Percentiles rank a stretch among this genome's conserved stretches.
Evolutionary conservation across 2,113 vertebrate species (phyloP).

Genomic region (Paratilapia polleni): DNA sequence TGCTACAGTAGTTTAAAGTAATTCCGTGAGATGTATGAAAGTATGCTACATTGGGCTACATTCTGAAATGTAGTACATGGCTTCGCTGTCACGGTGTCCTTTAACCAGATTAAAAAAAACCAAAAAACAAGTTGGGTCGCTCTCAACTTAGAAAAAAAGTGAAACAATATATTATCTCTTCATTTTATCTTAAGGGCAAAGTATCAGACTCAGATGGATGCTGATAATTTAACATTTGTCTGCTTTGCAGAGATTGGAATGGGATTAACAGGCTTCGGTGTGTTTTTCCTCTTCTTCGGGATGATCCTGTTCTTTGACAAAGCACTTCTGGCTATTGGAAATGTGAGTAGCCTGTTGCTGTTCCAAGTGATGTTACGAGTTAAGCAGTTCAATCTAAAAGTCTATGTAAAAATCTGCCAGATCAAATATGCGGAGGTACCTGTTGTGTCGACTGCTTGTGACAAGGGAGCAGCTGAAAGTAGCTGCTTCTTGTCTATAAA

Average conservation of each 20-base stretch:
- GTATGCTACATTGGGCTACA: background rate
- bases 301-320: slow-evolving; percentile 99
- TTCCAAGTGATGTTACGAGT: background rate
- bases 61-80: background rate
- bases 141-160: background rate
- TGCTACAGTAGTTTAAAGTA: background rate
- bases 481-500: too few relatives aligned
- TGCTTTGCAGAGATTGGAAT: slow-evolving; percentile 92
- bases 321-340: slow-evolving; percentile 97
- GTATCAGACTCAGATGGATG: background rate
- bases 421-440: too few relatives aligned
- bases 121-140: background rate
- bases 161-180: background rate
- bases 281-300: slow-evolving; percentile 98
- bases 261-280: slow-evolving; percentile 96
- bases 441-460: too few relatives aligned
- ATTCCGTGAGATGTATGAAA: background rate
- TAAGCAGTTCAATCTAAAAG: background rate
- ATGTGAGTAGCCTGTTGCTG: slow-evolving; percentile 83
- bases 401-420: too few relatives aligned
- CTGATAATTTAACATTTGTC: too few relatives aligned
- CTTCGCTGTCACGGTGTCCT: background rate
- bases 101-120: background rate
- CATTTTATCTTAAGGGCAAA: background rate
- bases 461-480: too few relatives aligned